Evolutionary conservation across 1,140 invertebrate species (phyloP), one percentile per base, ranked within the genome.

Genomic region (Episyrphus balteatus): DNA sequence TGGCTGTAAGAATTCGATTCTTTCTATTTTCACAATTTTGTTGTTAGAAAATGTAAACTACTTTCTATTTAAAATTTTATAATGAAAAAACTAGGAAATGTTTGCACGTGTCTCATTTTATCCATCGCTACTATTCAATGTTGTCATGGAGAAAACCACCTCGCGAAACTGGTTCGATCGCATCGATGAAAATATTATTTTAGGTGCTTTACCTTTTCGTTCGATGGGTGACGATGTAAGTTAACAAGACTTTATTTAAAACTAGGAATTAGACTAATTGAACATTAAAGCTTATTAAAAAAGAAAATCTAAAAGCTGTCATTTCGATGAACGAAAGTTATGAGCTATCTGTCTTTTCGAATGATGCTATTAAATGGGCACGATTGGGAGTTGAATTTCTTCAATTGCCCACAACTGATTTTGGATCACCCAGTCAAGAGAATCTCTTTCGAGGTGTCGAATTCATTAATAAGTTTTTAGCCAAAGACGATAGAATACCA

Each of bases 301-400:
- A 86, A 51, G 88, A 94, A 74, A 87, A 90, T 68, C 79, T 96
- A 0, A 80, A 80, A 65, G 92, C 81, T 40, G 87, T 97, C 5
- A 80, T 97, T 30, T 95, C 92, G 9, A 89, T 96, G 84, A 97
- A 94, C 68, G 92, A 96, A 73, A 81, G 92, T 62, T 96, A 92
- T 70, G 93, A 98, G 70, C 66, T 93, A 7, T 80, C 78, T 58
- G 69, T 81, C 51, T 82, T 91, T 58, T 83, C 86, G 18, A 84
- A 90, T 68, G 75, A 81, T 61, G 71, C 73, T 49, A 75, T 85
- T 83, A 86, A 86, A 69, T 97, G 92, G 92, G 73, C 78, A 47
- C 72, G 76, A 33, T 65, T 81, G 44, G 83, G 83, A 40, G 80
- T 97, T 2, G 73, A 86, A 55, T 93, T 92, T 70, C 73, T 96